phyloP scores from a whole-genome alignment of 2,888 invertebrate genomes.

The Rotaria macrura region DNA sequence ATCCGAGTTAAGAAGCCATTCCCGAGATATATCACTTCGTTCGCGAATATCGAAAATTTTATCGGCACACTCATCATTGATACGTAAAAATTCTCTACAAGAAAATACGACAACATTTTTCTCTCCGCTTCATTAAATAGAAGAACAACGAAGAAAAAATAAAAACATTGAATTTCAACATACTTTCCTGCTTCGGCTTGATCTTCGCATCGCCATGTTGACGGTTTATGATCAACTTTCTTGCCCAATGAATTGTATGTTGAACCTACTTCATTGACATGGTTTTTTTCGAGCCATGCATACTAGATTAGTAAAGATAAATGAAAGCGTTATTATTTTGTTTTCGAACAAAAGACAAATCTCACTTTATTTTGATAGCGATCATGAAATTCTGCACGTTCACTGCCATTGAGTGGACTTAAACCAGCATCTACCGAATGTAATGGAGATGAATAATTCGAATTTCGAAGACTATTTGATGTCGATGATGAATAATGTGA shows the following conservation, averaged over 20 bases:
- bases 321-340: neutral
- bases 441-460: neutral
- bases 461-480: neutral
- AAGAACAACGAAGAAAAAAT: too few relatives aligned
- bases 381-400: neutral
- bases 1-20: constrained; percentile 26
- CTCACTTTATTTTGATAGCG: constrained; percentile 5
- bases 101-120: neutral
- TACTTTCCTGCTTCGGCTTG: constrained; percentile 33
- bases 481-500: neutral
- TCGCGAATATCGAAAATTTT: constrained; percentile 33
- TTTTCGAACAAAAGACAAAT: too few relatives aligned
- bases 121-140: too few relatives aligned
- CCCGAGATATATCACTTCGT: constrained; percentile 28
- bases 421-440: neutral
- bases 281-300: constrained; percentile 33
- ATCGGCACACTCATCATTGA: constrained; percentile 34
- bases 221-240: constrained; percentile 31
- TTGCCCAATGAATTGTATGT: constrained; percentile 27
- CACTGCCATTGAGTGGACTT: neutral
- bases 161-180: neutral
- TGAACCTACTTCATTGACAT: constrained; percentile 33
- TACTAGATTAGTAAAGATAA: constrained; percentile 20
- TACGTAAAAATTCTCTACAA: constrained; percentile 28
- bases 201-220: constrained; percentile 33